These are phyloP conservation scores for Cossypha polioptera DNA, from an alignment of 2,797 vertebrate genomes.

Conservation along the genomic window DNA sequence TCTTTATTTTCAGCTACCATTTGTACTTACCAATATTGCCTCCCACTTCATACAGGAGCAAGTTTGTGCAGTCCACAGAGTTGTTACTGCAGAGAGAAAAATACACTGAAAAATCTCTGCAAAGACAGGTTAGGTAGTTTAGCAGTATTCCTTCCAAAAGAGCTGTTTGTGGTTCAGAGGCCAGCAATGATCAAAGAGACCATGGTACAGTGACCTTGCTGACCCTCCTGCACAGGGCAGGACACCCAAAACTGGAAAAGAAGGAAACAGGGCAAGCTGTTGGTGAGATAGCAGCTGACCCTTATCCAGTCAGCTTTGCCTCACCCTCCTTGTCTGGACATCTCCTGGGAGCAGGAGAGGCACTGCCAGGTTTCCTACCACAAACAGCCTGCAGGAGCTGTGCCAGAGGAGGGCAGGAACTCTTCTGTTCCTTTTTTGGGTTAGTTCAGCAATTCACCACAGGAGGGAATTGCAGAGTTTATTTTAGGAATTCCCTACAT, in stretches of 20 bases:
- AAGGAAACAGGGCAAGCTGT: background rate
- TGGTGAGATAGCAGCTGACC: background rate
- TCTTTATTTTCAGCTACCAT: background rate
- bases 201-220: background rate
- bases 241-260: background rate
- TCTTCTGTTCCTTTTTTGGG: background rate
- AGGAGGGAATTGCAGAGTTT: background rate
- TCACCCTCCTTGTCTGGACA: background rate
- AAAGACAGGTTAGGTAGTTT: background rate
- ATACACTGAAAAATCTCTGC: background rate
- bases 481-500: background rate
- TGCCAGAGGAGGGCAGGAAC: background rate
- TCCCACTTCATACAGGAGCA: constrained; percentile 86
- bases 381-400: background rate
- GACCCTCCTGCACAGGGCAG: background rate
- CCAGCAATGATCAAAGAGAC: background rate
- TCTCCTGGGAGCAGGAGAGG: background rate
- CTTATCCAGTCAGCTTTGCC: background rate
- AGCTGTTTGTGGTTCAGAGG: background rate
- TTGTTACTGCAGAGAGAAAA: constrained; percentile 73
- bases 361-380: background rate
- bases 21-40: constrained; percentile 85
- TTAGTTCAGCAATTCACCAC: background rate
- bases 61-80: constrained; percentile 64
- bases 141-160: background rate